Base-by-base conservation (phyloP, 2,113 vertebrate species). In the Strigops habroptila region DNA sequence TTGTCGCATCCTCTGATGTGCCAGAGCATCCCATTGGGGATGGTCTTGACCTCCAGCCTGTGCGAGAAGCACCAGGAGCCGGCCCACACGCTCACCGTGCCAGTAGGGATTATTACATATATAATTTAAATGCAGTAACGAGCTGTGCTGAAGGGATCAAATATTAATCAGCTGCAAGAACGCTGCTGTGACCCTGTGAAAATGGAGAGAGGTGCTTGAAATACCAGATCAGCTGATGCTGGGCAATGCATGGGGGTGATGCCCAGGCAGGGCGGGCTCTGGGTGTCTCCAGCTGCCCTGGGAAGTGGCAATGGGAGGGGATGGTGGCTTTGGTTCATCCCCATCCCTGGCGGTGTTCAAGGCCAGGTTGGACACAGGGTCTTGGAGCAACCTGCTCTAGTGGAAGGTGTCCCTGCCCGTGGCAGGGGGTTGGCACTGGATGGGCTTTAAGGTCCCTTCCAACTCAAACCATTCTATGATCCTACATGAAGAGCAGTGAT, bases 61-160 rank as follows among this genome's bases (percentile, higher is more conserved):
- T 3, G 0, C 67, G 69, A 82, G 52, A 48, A 44, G 74, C 2
- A 0, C 62, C n/a, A 37, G 44, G 35, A 84, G 49, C 64, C 10
- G 6, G 71, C 49, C 78, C 2, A 2, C 84, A 14, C 0, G 7
- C 84, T 91, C 7, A 0, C 37, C 17, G 1, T 94, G 96, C 96
- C 93, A 37, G 55, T 4, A 37, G 96, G 71, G 88, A 81, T 77
- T 93, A 75, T 94, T 76, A 88, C 91, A 96, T 96, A 96, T 94
- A 97, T 97, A 95, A 97, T 98, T 97, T 97, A 97, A 82, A 94
- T 86, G 92, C 90, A 93, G 97, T 96, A 98, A 97, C 90, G 59
- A 97, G 97, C 96, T 95, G 91, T 89, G 95, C 96, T 97, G 80
- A 93, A 95, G 88, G 97, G 91, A 97, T 97, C 91, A 98, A 98